A percentile compares a stretch with the other conserved stretches of the same genome.
These are phyloP conservation scores for Amyelois transitella DNA, from an alignment of 1,140 invertebrate genomes.

Conservation along the genomic window DNA sequence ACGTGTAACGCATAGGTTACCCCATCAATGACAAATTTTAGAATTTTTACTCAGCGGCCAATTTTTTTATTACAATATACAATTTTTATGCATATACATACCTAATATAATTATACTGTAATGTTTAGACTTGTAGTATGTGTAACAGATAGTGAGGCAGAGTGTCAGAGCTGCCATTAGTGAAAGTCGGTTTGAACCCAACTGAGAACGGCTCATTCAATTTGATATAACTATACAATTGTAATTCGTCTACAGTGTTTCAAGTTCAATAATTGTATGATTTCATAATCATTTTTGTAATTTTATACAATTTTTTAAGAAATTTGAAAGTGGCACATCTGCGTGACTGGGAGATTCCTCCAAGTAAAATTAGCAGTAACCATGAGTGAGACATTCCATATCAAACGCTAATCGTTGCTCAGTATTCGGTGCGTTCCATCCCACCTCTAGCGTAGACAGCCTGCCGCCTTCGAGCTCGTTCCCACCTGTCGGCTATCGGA, in stretches of 20 bases:
- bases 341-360: conserved; percentile 46
- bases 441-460: neutral
- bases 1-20: neutral
- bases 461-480: neutral
- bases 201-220: conserved; percentile 46
- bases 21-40: conserved; percentile 17
- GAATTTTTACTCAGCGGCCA: conserved; percentile 56
- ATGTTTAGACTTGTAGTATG: conserved; percentile 62
- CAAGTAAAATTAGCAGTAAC: conserved; percentile 53
- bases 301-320: conserved; percentile 72
- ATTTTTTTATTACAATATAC: conserved; percentile 65
- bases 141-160: conserved; percentile 56
- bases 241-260: conserved; percentile 39
- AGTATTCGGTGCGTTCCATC: neutral
- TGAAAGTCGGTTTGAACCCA: conserved; percentile 30
- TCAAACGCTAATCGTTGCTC: conserved; percentile 34
- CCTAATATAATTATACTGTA: conserved; percentile 48
- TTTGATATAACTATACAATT: conserved; percentile 67
- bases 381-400: conserved; percentile 71
- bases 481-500: too few relatives aligned
- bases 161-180: conserved; percentile 28
- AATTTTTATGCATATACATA: conserved; percentile 69
- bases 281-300: conserved; percentile 70
- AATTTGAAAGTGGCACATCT: conserved; percentile 62
- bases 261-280: conserved; percentile 43